Evolutionary conservation across 2,797 vertebrate genomes (phyloP), one percentile per base, ranked within the genome.

Genomic region (Phoeniculus purpureus): DNA sequence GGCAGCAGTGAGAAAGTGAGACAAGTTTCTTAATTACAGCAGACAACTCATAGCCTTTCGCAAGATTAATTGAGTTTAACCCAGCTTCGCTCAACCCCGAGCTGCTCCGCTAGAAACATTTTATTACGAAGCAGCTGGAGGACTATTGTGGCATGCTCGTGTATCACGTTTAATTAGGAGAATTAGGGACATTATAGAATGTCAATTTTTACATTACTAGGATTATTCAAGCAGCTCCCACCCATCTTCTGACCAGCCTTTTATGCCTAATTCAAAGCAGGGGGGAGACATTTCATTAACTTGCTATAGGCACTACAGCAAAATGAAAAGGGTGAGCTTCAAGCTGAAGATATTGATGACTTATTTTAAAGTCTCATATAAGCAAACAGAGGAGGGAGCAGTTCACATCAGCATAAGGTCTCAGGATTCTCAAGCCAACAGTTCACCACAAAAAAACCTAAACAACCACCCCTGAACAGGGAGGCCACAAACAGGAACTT

Each of bases 81-180:
- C 84, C 18, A 55, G 77, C 29, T n/a, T 55, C 58, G 26, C 54
- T 71, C 86, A 37, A 37, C 72, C 58, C 65, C 61, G 50, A 76
- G 87, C 67, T 61, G 43, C 64, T 47, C 77, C 64, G 9, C 77
- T 55, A 43, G 68, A 78, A 68, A 71, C 9, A 0, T 59, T 80
- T 88, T 56, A 68, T 90, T 92, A 66, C 0, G 0, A 54, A 81
- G 89, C 85, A 94, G 82, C 75, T 92, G 81, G 73, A 94, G 71
- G 47, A 87, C 85, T 65, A 79, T 74, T 77, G 85, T 48, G 79
- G 87, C 4, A 2, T 37, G 31, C 72, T 87, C 27, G 4, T 91
- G 80, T 47, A 94, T 86, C 88, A 77, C 85, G 61, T 94, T 90
- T 92, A 94, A 94, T 94, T 93, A 90, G 84, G 84, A 92, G 87